These are phyloP conservation scores for Vombatus ursinus DNA, from an alignment of 2,113 vertebrate genomes.

Conservation along the genomic window DNA sequence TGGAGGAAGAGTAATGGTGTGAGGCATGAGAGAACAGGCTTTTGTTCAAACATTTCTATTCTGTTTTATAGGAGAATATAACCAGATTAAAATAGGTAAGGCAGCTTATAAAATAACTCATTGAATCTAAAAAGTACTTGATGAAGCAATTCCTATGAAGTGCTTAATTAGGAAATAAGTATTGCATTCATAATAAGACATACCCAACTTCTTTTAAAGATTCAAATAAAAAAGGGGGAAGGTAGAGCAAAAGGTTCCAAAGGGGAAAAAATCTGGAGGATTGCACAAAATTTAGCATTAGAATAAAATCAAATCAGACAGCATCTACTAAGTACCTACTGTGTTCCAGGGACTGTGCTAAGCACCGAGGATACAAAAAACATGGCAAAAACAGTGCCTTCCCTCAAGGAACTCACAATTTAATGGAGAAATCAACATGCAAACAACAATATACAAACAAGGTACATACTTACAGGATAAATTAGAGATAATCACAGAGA, in stretches of 20 bases:
- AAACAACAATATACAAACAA: background rate
- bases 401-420: background rate
- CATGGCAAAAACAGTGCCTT: background rate
- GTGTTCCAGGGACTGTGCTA: background rate
- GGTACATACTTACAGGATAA: background rate
- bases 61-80: background rate
- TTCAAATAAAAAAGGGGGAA: background rate
- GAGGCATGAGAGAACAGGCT: background rate
- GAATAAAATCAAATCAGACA: background rate
- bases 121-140: background rate
- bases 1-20: background rate
- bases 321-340: background rate
- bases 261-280: background rate
- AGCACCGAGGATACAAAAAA: background rate
- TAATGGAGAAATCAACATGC: background rate
- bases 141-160: background rate
- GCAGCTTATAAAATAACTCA: background rate
- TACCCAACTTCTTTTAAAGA: background rate
- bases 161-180: background rate
- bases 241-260: background rate
- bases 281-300: background rate
- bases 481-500: background rate
- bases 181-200: background rate
- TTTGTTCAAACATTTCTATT: background rate
- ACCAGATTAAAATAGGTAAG: background rate